Percentiles rank a stretch among this genome's conserved stretches.
These are phyloP conservation scores for Decapterus maruadsi DNA, from an alignment of 2,797 vertebrate genomes.

Conservation along the genomic window DNA sequence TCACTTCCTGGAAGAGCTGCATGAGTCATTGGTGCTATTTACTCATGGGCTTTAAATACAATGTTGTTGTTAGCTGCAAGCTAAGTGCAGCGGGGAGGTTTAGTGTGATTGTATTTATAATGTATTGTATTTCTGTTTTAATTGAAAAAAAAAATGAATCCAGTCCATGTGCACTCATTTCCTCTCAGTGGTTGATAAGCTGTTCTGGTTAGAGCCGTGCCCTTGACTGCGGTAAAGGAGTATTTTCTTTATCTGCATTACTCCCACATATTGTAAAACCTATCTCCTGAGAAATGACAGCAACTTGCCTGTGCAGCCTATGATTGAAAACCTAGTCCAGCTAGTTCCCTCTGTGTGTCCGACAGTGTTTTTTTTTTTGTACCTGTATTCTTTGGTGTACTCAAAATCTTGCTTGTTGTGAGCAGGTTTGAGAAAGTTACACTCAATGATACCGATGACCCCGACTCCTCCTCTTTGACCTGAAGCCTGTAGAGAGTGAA, in stretches of 20 bases:
- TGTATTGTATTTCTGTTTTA: too few species aligned
- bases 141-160: too few species aligned
- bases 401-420: slow-evolving; percentile 92
- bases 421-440: slow-evolving; percentile 89
- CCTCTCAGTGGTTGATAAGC: too few species aligned
- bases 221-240: too few species aligned
- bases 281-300: too few species aligned
- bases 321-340: background rate
- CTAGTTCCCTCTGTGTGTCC: background rate
- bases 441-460: slow-evolving; percentile 89
- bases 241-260: too few species aligned
- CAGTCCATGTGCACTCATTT: too few species aligned
- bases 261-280: too few species aligned
- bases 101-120: too few species aligned
- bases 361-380: background rate
- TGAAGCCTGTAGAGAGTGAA: slow-evolving; percentile 69
- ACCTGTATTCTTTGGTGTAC: slow-evolving; percentile 90
- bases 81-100: too few species aligned
- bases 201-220: too few species aligned
- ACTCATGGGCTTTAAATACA: background rate
- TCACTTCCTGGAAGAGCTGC: background rate
- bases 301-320: too few species aligned
- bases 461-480: slow-evolving; percentile 84
- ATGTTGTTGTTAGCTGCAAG: background rate
- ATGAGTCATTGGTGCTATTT: background rate